These are phyloP conservation scores for Mus musculus DNA, from an alignment of 2,113 vertebrate genomes.

Conservation along the genomic window DNA sequence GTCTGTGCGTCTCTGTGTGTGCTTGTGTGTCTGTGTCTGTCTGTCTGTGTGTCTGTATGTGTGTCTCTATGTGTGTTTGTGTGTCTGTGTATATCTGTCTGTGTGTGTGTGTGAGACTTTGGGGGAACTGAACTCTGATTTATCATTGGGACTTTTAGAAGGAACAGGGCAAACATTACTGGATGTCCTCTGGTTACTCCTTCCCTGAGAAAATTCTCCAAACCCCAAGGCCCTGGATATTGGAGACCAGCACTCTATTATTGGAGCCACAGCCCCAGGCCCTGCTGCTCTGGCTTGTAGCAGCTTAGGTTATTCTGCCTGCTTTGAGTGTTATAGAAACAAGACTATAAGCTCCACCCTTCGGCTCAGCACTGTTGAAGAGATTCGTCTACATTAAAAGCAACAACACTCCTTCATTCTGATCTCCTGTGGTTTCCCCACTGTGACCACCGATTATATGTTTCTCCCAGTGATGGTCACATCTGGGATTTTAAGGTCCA, in stretches of 20 bases:
- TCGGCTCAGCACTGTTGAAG: constrained; percentile 16
- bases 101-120: not conserved
- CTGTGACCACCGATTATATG: not conserved
- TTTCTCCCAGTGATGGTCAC: not conserved
- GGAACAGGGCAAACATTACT: not conserved
- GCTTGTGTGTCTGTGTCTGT: not conserved
- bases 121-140: not conserved
- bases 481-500: not conserved
- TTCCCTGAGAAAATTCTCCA: not conserved
- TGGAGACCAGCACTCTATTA: not conserved
- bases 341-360: not conserved
- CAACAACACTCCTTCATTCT: not conserved
- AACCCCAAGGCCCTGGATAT: not conserved
- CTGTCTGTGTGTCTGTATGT: too few relatives aligned
- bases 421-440: not conserved
- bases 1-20: not conserved
- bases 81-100: not conserved
- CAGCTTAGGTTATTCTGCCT: not conserved
- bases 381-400: not conserved
- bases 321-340: not conserved
- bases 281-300: not conserved
- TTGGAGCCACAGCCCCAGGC: fast-evolving
- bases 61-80: too few relatives aligned
- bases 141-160: not conserved
- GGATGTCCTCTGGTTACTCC: not conserved